Base-by-base conservation (phyloP, 2,888 invertebrate species). In the Endotricha flammealis region DNA sequence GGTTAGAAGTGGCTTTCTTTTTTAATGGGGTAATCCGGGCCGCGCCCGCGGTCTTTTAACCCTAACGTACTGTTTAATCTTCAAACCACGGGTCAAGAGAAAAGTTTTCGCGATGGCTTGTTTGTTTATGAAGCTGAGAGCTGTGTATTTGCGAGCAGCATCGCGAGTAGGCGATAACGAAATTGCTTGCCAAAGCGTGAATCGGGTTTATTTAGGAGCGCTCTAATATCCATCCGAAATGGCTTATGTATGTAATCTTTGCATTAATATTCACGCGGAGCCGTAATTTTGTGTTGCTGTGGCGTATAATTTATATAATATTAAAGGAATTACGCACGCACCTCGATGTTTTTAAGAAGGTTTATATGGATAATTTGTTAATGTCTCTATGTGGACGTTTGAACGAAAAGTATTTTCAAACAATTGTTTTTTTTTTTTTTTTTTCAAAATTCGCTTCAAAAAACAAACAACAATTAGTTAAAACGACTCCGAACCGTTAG, bases 51-150 rank as follows among this genome's bases (percentile, higher is more conserved):
- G 64, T 63, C 64, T 69, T 64, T 62, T 65, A 68, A 71, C 65
- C 69, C 71, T 64, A 57, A 62, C 72, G 69, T 72, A 68, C 69
- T 65, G 63, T 64, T 73, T 73, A 79, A 78, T 77, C 79, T 79
- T 80, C 80, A 72, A 75, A 73, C 61, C 50, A 48, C 50, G 49
- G 51, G 53, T 48, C 50, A 56, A 48, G 43, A 46, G 39, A 42
- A 42, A 57, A 56, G 57, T 49, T 57, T 43, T 53, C 48, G 48
- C 58, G 50, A 51, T 47, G 45, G 46, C 61, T 52, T 65, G 72
- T 70, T 75, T 77, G 68, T 70, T 70, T 73, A 68, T 68, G 59
- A 61, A 61, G 57, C 63, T 48, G 57, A 56, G 53, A 46, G 36
- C 38, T 53, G 50, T 20, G n/a, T 46, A 13, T 48, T 47, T 47